Evolutionary conservation across 2,113 vertebrate species (phyloP), one percentile per base, ranked within the genome.

Genomic region (Malurus cyaneus): DNA sequence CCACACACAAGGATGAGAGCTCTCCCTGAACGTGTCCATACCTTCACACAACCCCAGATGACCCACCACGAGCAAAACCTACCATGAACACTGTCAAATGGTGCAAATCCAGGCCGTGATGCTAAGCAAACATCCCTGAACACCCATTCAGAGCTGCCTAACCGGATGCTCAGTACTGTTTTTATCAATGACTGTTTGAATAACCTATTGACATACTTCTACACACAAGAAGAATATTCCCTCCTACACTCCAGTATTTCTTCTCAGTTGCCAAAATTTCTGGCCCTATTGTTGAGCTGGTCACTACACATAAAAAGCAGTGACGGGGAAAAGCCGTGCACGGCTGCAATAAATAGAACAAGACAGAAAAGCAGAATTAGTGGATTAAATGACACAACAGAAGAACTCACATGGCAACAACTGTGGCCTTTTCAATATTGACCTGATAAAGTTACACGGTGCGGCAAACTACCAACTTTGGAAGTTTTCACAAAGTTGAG

Each of bases 41-140:
- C 15, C 36, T 53, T 46, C 24, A n/a, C 34, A 11, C 34, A 31
- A 56, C 3, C 5, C 3, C 0, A 57, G 9, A 69, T 0, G 0
- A 80, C 1, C n/a, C 24, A 34, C 15, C 26, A 29, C 0, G 0
- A 47, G 9, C 14, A 83, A 86, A 59, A 34, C 2, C 28, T 25
- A 19, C 26, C 21, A 1, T 9, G 28, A 16, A 15, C 56, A 24
- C 42, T 12, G 3, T 11, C 18, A 69, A 34, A 49, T 2, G 1
- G 9, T n/a, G n/a, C 62, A 64, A 76, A 56, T 18, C 42, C 61
- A 79, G 41, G 31, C 24, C 53, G 8, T 0, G 23, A 49, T 18
- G 28, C 31, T 46, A 64, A 67, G 18, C 24, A 49, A 88, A 53
- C 36, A 88, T 1, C 54, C 54, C 72, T 12, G 7, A 78, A 44